Evolutionary conservation across 1,140 invertebrate genomes (phyloP), one percentile per base, ranked within the genome.

Genomic region (Drosophila biarmipes): DNA sequence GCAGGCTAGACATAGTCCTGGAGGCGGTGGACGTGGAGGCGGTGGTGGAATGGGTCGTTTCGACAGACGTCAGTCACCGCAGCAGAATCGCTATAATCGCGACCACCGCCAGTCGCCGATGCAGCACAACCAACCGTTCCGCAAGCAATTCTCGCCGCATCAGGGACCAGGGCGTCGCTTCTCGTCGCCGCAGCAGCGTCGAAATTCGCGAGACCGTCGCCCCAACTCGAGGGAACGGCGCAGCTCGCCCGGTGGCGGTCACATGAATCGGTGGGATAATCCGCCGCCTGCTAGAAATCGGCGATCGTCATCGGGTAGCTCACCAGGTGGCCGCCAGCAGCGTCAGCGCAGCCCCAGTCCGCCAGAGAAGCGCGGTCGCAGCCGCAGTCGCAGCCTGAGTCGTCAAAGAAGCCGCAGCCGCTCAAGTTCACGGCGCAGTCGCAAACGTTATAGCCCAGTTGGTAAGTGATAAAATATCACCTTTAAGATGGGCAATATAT

Each of bases 91-190:
- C 11, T 91, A 66, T 24, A 79, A 90, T 1, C 76, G 85, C n/a
- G 85, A 91, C 37, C 85, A 90, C 6, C 81, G 91, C 0, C 74
- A 59, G 14, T 91, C 91, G 7, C 91, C 85, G 58, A 75, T 67
- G 53, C 62, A 64, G 31, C 80, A 82, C 40, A 64, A 73, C 11
- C 80, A 86, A 35, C 80, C 59, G 57, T 85, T 87, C 69, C 78
- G 84, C n/a, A 89, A 90, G 37, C 81, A 90, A 11, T 91, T 90
- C 51, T 91, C 90, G 14, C 90, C 90, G 6, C 73, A 55, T 14
- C 54, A 51, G 11, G 73, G 71, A 6, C 71, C 59, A 0, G 78
- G 59, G 7, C 80, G 90, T 11, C 81, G 90, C 29, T 90, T 84
- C 40, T 76, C 80, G 37, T 57, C 90, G 37, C 54, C 61, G 29